Conservation (phyloP, 2,888 invertebrate genomes). For the Cyclophora punctaria region DNA sequence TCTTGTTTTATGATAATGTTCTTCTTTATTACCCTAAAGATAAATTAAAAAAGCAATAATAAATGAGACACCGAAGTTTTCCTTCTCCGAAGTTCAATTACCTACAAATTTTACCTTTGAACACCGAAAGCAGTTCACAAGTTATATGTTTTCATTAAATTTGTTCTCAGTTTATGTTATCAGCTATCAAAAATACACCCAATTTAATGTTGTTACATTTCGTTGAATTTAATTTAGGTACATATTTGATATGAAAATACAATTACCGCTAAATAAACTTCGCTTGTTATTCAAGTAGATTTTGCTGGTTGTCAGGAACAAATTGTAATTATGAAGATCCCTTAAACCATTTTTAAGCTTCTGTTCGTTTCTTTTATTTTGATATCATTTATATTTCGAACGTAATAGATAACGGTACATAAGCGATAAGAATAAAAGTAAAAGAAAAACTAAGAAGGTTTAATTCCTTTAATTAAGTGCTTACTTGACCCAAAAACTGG, state of each 20-base stretch:
- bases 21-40: no score
- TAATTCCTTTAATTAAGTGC: no score
- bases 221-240: slow-evolving; percentile 16
- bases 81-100: not conserved
- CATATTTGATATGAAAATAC: slow-evolving; percentile 35
- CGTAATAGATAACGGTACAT: no score
- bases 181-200: slow-evolving; percentile 8
- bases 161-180: slow-evolving; percentile 2
- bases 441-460: no score
- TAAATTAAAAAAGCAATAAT: not conserved
- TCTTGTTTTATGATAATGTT: no score
- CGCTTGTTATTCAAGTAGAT: slow-evolving; percentile 22
- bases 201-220: slow-evolving; percentile 13
- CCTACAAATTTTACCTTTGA: not conserved
- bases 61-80: not conserved
- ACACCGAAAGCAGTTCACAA: not conserved
- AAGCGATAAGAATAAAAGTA: no score
- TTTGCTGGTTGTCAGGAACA: slow-evolving; percentile 17
- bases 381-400: no score
- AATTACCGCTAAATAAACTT: slow-evolving; percentile 37
- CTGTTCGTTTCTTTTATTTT: not conserved
- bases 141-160: slow-evolving; percentile 10
- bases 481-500: no score
- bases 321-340: slow-evolving; percentile 3
- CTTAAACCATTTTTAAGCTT: not conserved